These are phyloP conservation scores for Phymastichus coffea DNA, from an alignment of 1,140 invertebrate species.

Conservation along the genomic window DNA sequence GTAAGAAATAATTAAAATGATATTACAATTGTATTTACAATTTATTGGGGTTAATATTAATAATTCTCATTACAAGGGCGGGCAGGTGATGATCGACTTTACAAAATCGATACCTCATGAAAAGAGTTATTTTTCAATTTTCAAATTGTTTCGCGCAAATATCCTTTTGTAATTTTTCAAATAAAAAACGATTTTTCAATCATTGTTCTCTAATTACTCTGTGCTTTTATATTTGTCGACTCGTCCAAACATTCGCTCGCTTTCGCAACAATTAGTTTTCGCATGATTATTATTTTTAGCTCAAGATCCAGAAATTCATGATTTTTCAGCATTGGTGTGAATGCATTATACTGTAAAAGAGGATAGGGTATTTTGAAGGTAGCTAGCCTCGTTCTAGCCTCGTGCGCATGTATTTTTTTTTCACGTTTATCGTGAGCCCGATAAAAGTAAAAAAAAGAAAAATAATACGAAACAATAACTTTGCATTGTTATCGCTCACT, in stretches of 20 bases:
- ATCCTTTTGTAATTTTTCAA: neutral
- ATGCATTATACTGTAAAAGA: too few species aligned
- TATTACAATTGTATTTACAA: constrained; percentile 56
- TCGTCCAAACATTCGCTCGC: constrained; percentile 22
- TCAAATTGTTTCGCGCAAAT: constrained; percentile 16
- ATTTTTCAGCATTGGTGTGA: too few species aligned
- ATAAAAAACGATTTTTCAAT: constrained; percentile 20
- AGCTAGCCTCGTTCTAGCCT: constrained; percentile 57
- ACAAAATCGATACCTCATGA: constrained; percentile 32
- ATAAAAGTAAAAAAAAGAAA: neutral
- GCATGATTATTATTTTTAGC: too few species aligned
- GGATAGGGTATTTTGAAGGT: constrained; percentile 34
- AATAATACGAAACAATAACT: neutral
- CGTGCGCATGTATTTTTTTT: constrained; percentile 42
- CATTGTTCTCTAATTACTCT: constrained; percentile 4
- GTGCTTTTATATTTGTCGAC: constrained; percentile 10
- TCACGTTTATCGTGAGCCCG: constrained; percentile 1
- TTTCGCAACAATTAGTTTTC: neutral
- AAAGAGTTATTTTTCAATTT: constrained; percentile 9
- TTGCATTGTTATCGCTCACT: constrained; percentile 18
- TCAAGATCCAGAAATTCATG: too few species aligned
- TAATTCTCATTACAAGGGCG: constrained; percentile 50
- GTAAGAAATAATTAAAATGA: neutral
- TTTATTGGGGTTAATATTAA: constrained; percentile 54
- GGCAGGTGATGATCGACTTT: constrained; percentile 50